These are phyloP conservation scores for Ophioderma brevispina DNA, from an alignment of 35 echinoderm and acorn worm genomes.

Conservation along the genomic window DNA sequence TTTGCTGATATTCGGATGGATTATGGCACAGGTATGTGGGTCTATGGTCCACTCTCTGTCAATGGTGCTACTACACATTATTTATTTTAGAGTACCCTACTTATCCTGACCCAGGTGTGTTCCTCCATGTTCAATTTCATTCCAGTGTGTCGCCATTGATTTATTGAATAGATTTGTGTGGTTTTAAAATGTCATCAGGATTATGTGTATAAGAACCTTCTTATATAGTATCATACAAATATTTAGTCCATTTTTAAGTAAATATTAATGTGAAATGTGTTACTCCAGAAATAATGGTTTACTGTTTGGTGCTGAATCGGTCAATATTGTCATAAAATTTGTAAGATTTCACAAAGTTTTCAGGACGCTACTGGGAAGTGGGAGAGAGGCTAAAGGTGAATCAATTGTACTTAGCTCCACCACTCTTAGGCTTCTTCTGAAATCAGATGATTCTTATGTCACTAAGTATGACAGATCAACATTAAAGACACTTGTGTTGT, in stretches of 20 bases:
- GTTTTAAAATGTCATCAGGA: too few species aligned
- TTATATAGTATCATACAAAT: too few species aligned
- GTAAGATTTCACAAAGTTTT: too few species aligned
- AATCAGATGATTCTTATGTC: conserved; percentile 78
- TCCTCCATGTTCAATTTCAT: background rate
- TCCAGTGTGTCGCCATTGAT: conserved; percentile 37
- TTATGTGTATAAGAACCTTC: too few species aligned
- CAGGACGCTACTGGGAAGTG: conserved; percentile 99
- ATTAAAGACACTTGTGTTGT: conserved; percentile 86
- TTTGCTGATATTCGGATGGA: conserved; percentile 66
- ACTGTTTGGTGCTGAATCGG: too few species aligned
- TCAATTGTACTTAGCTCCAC: conserved; percentile 93
- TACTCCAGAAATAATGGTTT: too few species aligned
- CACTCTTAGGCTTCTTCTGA: conserved; percentile 78
- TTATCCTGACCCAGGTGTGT: conserved; percentile 75
- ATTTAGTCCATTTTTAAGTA: too few species aligned
- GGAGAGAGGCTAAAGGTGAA: conserved; percentile 85
- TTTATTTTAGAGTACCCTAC: conserved; percentile 80
- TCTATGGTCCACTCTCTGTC: conserved; percentile 56
- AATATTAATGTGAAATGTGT: too few species aligned
- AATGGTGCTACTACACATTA: conserved; percentile 70
- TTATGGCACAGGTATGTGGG: conserved; percentile 58
- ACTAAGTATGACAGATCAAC: conserved; percentile 85
- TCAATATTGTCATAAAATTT: too few species aligned
- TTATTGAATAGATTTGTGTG: too few species aligned